Evolutionary conservation across 2,113 vertebrate species (phyloP).

Genomic region (Regulus satrapa): DNA sequence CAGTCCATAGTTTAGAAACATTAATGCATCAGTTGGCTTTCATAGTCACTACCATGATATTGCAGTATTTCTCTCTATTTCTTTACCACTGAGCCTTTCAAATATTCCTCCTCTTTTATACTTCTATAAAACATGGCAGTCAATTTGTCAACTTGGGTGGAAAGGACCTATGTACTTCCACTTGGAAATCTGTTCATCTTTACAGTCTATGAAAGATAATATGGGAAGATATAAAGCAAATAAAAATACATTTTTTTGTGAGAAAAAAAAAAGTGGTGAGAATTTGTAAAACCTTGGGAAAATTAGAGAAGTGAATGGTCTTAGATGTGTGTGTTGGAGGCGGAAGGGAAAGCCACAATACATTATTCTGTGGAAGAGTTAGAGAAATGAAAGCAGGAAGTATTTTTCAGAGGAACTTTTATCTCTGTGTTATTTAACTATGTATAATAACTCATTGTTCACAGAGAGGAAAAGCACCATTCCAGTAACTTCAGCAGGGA

Average conservation of each 20-base stretch:
- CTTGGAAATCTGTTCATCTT: not conserved
- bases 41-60: not conserved
- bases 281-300: not conserved
- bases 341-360: not conserved
- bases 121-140: not conserved
- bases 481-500: not conserved
- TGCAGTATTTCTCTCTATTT: not conserved
- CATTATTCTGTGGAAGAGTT: not conserved
- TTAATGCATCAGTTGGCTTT: not conserved
- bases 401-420: not conserved
- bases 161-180: not conserved
- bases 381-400: not conserved
- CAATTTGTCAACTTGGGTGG: not conserved
- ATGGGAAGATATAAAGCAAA: not conserved
- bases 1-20: not conserved
- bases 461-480: not conserved
- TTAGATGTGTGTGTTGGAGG: not conserved
- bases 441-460: not conserved
- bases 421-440: not conserved
- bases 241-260: not conserved
- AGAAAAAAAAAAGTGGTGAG: not conserved
- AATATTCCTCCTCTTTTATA: not conserved
- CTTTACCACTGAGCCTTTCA: not conserved
- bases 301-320: not conserved
- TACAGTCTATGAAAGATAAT: not conserved